Evolutionary conservation across 2,797 vertebrate species (phyloP), one percentile per base, ranked within the genome.

Genomic region (Syncerus caffer): DNA sequence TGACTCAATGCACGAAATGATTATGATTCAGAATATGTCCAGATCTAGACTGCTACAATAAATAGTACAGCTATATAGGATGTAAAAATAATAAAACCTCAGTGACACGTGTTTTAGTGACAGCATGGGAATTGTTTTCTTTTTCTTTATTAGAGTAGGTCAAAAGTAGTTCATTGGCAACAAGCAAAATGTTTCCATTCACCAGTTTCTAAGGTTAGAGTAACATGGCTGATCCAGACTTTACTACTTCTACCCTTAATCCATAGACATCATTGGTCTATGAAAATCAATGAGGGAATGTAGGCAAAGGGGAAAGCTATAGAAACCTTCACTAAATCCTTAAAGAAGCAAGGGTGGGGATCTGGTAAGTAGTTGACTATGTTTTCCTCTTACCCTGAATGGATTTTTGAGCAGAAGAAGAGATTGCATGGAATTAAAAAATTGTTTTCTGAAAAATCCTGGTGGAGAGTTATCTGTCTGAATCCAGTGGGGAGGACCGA

Each of bases 1-100:
- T 89, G 76, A 83, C 82, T 92, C 82, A 45, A 93, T 94, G n/a
- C n/a, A 31, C 85, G 71, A 97, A 89, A n/a, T 96, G 42, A 80
- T 79, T 88, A 34, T 84, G 64, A 21, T 27, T 96, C 38, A 15
- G 71, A 87, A 47, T 80, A 50, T 93, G 51, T 90, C 87, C 34
- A 95, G 71, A 79, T 38, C 64, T 50, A 76, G 86, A 53, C 17
- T 80, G 8, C 64, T 87, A 53, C 23, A 85, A 84, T 62, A 55
- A 88, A 89, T 34, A 62, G 38, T 90, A 13, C 6, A 94, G 53
- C 85, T 45, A 10, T 71, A 55, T 21, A 93, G 45, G 10, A 34
- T 50, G 21, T 51, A 58, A 51, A 95, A 94, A 62, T 83, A 62
- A 58, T 60, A 50, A 85, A 50, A 42, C 23, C 79, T 23, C n/a